Evolutionary conservation across 2,888 invertebrate genomes (phyloP).

Genomic region (Tridacna crocea): DNA sequence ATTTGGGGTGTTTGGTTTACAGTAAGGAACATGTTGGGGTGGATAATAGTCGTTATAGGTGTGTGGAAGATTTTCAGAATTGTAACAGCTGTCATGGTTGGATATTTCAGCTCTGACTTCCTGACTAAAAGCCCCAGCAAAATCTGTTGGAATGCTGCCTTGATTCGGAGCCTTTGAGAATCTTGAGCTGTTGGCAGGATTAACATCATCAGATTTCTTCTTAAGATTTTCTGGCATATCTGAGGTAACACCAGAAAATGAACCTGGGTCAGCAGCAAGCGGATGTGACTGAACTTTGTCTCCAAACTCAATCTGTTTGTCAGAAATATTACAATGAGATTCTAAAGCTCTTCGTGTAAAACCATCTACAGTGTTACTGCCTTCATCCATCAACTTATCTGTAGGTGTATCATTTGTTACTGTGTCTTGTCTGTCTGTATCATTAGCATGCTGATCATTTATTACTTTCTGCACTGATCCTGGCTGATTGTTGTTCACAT

Average conservation of each 20-base stretch:
- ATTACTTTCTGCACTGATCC: neutral
- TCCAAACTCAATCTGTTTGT: neutral
- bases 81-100: neutral
- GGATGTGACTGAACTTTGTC: neutral
- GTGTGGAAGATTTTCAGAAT: neutral
- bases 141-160: neutral
- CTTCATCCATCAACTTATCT: neutral
- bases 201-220: neutral
- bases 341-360: constrained; percentile 7
- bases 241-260: neutral
- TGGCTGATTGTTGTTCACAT: constrained; percentile 12
- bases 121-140: constrained; percentile 1
- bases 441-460: neutral
- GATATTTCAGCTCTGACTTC: neutral
- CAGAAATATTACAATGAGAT: neutral
- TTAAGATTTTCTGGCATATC: neutral
- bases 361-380: constrained; percentile 18
- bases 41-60: neutral
- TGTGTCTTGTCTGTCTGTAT: neutral
- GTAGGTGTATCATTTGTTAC: neutral
- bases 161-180: neutral
- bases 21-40: neutral
- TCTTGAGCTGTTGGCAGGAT: neutral
- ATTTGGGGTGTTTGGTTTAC: neutral
- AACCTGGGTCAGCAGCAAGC: neutral